Percentiles rank a stretch among this genome's conserved stretches.
These are phyloP conservation scores for Coleophora flavipennella DNA, from an alignment of 2,888 invertebrate genomes.

Conservation along the genomic window DNA sequence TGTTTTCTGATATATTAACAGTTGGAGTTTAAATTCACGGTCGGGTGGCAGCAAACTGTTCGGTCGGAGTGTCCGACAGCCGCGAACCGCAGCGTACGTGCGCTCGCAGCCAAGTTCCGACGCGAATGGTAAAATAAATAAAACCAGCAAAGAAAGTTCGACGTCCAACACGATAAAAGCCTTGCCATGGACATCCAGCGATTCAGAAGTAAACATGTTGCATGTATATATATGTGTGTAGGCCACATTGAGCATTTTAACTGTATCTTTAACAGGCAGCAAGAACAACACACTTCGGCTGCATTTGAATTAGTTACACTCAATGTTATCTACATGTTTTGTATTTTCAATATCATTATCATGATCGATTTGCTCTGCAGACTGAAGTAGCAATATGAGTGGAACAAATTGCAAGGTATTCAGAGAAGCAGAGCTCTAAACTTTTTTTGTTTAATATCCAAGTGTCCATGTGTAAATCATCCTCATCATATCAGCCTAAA, in stretches of 20 bases:
- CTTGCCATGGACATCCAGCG: slow-evolving; percentile 44
- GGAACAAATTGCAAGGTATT: slow-evolving; percentile 1
- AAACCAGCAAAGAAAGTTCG: slow-evolving; percentile 59
- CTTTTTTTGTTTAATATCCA: no score
- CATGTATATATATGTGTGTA: slow-evolving; percentile 23
- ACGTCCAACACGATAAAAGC: slow-evolving; percentile 47
- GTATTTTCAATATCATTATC: no score
- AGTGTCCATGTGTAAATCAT: no score
- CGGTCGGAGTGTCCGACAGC: slow-evolving; percentile 10
- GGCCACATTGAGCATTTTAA: no score
- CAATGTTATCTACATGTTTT: no score
- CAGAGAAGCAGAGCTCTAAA: neutral
- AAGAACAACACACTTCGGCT: neutral
- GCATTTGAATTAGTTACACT: slow-evolving; percentile 1
- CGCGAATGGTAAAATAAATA: slow-evolving; percentile 56
- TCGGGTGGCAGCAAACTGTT: slow-evolving; percentile 23
- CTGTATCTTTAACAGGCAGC: slow-evolving; percentile 10
- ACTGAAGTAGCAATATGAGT: neutral
- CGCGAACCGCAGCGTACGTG: slow-evolving; percentile 33
- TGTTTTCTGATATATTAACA: slow-evolving; percentile 24
- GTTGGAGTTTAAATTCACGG: slow-evolving; percentile 24
- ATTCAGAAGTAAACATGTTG: slow-evolving; percentile 41
- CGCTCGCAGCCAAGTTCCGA: slow-evolving; percentile 42
- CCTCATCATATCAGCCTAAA: no score
- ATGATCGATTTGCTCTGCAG: neutral